Evolutionary conservation across 1,140 invertebrate genomes (phyloP).

Genomic region (Aphaenogaster rudis): DNA sequence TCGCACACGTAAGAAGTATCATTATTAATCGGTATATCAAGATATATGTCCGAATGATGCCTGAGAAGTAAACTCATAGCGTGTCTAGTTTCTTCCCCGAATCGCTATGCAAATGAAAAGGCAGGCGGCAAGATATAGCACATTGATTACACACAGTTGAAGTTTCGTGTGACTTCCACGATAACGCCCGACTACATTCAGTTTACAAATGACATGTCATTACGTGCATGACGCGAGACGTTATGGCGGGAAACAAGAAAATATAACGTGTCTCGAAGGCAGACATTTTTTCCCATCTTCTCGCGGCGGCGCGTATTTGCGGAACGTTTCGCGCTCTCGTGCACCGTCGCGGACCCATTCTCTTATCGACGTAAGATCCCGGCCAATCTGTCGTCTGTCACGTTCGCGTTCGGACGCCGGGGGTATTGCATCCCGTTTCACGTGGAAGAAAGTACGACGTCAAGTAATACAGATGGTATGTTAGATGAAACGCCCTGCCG

Average conservation of each 20-base stretch:
- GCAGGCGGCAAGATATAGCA: not conserved
- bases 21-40: not conserved
- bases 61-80: not conserved
- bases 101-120: not conserved
- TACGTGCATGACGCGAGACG: slow-evolving; percentile 6
- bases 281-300: not conserved
- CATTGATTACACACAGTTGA: not conserved
- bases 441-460: slow-evolving; percentile 41
- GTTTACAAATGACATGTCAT: slow-evolving; percentile 14
- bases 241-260: slow-evolving; percentile 5
- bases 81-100: not conserved
- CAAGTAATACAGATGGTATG: slow-evolving; percentile 57
- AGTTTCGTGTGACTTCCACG: not conserved
- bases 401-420: slow-evolving; percentile 30
- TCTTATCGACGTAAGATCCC: slow-evolving; percentile 54
- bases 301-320: not conserved
- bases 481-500: slow-evolving; percentile 36
- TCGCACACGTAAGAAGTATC: not conserved
- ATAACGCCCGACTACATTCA: slow-evolving; percentile 16
- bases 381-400: slow-evolving; percentile 58
- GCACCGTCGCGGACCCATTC: not conserved
- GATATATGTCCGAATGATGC: not conserved
- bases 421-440: slow-evolving; percentile 38
- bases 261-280: not conserved
- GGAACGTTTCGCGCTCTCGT: not conserved